Conservation (phyloP, 2,113 vertebrate genomes). For the Passerina amoena region DNA sequence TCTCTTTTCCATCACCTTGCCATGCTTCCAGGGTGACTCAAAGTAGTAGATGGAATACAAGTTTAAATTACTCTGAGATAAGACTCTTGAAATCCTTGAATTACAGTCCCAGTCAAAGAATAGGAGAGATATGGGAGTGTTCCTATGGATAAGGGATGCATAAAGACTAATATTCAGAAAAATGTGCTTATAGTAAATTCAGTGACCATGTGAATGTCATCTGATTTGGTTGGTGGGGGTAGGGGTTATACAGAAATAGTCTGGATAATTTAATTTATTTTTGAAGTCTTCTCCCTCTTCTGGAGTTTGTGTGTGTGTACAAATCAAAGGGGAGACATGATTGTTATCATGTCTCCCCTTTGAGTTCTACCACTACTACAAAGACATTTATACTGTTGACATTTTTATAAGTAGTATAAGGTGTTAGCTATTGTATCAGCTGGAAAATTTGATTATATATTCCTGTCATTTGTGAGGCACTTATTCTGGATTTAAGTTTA, state of each 20-base stretch:
- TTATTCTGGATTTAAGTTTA: background rate
- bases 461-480: background rate
- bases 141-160: background rate
- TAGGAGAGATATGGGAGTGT: background rate
- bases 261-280: background rate
- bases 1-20: background rate
- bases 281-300: background rate
- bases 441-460: background rate
- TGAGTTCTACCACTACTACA: background rate
- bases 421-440: background rate
- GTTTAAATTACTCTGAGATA: background rate
- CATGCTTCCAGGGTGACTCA: background rate
- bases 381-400: background rate
- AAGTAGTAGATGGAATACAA: background rate
- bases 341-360: background rate
- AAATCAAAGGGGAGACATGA: too few species aligned
- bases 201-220: background rate
- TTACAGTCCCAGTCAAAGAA: background rate
- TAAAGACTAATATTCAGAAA: background rate
- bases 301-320: background rate
- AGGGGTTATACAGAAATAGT: background rate
- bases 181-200: background rate
- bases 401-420: background rate
- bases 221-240: background rate
- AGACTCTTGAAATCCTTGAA: background rate